Evolutionary conservation across 2,797 vertebrate genomes (phyloP).

Genomic region (Lithobates pipiens): DNA sequence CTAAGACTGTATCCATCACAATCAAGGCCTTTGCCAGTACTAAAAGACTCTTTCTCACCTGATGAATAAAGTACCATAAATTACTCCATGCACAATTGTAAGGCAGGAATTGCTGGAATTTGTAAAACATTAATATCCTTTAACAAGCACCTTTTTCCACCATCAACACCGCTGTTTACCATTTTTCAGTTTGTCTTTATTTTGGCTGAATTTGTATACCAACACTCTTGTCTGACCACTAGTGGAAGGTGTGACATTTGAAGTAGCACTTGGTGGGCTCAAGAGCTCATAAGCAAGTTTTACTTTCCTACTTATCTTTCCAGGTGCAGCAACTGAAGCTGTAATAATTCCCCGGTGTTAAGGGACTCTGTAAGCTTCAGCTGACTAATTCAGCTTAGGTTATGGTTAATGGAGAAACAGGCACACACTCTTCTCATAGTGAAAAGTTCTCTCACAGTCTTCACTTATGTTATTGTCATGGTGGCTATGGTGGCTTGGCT

Average conservation of each 20-base stretch:
- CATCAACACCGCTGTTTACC: background rate
- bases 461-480: background rate
- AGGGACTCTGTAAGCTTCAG: background rate
- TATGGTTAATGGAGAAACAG: background rate
- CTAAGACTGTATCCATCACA: slow-evolving; percentile 19
- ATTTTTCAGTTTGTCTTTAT: background rate
- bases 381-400: background rate
- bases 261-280: background rate
- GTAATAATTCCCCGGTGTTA: background rate
- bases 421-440: background rate
- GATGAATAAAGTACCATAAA: slow-evolving; percentile 8
- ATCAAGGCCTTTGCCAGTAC: slow-evolving; percentile 9
- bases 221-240: background rate
- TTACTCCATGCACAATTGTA: background rate
- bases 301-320: background rate
- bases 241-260: background rate
- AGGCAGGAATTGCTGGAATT: background rate
- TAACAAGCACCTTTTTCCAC: background rate
- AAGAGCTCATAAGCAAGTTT: background rate
- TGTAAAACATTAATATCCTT: slow-evolving; percentile 20
- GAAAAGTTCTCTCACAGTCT: background rate
- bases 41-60: slow-evolving; percentile 12
- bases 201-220: background rate
- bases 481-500: no score
- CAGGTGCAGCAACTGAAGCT: background rate